These are phyloP conservation scores for Trissoscelio sp. DNA, from an alignment of 2,888 invertebrate species.

Conservation along the genomic window DNA sequence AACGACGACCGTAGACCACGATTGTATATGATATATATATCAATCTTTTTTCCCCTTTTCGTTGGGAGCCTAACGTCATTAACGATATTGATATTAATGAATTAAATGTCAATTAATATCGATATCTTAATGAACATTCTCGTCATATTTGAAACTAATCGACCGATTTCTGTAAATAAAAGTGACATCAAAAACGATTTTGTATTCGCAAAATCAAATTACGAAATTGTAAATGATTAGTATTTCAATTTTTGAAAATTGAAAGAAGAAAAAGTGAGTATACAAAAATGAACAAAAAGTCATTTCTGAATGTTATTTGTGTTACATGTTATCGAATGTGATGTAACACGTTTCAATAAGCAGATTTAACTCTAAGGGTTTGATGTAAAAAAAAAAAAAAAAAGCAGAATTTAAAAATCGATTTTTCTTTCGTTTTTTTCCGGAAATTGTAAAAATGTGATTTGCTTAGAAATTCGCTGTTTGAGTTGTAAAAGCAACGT, in stretches of 20 bases:
- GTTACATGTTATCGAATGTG: constrained; percentile 23
- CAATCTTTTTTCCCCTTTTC: constrained; percentile 19
- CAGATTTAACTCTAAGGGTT: constrained; percentile 11
- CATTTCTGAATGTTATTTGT: constrained; percentile 46
- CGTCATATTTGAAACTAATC: too few species aligned
- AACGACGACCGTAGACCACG: constrained; percentile 15
- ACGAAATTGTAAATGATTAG: neutral
- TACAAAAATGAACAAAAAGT: neutral
- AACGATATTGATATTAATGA: constrained; percentile 29
- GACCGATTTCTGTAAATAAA: constrained; percentile 5
- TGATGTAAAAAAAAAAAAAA: neutral
- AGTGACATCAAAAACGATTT: constrained; percentile 1
- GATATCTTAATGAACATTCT: neutral
- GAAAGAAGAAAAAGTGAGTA: too few species aligned
- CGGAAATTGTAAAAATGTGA: constrained; percentile 27
- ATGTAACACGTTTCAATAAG: constrained; percentile 8
- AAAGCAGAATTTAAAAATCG: neutral
- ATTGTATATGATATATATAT: constrained; percentile 28
- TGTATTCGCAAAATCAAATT: neutral
- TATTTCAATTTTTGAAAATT: too few species aligned
- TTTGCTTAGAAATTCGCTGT: constrained; percentile 24
- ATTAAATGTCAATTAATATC: constrained; percentile 16
- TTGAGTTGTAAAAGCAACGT: neutral
- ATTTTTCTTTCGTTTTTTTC: neutral
- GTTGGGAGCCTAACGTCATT: constrained; percentile 50